Percentiles rank a stretch among this genome's conserved stretches.
phyloP scores from a whole-genome alignment of 2,888 invertebrate species.

The Aproaerema taeniolella region DNA sequence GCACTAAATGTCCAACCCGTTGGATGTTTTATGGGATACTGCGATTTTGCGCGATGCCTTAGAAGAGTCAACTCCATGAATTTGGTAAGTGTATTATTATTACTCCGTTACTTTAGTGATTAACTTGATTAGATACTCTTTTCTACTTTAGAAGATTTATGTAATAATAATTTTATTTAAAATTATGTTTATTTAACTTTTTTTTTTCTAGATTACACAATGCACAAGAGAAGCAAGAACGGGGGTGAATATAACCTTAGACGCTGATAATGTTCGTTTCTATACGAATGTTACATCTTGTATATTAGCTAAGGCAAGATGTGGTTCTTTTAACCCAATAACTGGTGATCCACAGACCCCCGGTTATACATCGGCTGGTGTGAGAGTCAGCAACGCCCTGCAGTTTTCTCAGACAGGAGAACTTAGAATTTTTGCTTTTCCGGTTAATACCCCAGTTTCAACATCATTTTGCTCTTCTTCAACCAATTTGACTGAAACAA shows the following conservation, averaged over 20 bases:
- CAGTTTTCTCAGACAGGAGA: constrained; percentile 76
- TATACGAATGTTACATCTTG: constrained; percentile 82
- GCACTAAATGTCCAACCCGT: constrained; percentile 65
- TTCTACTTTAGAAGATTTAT: no score
- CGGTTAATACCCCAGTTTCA: constrained; percentile 64
- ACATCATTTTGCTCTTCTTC: constrained; percentile 73
- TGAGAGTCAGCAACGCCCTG: constrained; percentile 70
- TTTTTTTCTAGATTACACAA: constrained; percentile 62
- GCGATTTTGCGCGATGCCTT: constrained; percentile 78
- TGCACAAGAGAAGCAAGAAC: constrained; percentile 73
- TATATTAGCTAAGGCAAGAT: constrained; percentile 79
- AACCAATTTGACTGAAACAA: constrained; percentile 70
- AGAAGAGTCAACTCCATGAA: constrained; percentile 74
- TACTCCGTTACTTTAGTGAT: no score
- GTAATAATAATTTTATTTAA: no score
- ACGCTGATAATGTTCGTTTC: constrained; percentile 71
- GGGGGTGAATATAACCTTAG: constrained; percentile 63
- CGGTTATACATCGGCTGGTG: constrained; percentile 51
- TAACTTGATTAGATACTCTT: no score
- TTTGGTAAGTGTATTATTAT: constrained; percentile 53
- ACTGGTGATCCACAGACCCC: constrained; percentile 79
- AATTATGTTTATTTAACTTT: no score
- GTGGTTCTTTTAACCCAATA: constrained; percentile 80
- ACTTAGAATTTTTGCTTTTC: constrained; percentile 73
- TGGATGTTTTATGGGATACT: constrained; percentile 78